Conservation (phyloP, 2,113 vertebrate species). For the Nothocercus julius region DNA sequence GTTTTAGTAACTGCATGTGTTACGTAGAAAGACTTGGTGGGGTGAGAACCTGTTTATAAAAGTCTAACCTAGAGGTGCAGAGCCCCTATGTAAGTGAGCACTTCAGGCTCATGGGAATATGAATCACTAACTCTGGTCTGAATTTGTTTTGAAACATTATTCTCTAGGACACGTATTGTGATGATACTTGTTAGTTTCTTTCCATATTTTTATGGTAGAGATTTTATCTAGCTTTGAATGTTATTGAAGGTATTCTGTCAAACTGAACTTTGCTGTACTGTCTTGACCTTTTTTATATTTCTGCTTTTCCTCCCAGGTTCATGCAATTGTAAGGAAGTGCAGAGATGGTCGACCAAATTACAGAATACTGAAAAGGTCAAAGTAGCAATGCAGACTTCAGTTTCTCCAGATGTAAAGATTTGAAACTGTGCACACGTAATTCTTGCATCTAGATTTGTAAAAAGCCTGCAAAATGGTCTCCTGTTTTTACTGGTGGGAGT, state of each 20-base stretch:
- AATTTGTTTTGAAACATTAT: neutral
- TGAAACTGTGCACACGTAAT: neutral
- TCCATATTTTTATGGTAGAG: neutral
- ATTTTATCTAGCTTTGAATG: neutral
- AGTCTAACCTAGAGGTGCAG: neutral
- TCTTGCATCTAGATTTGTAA: neutral
- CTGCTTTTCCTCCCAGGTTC: neutral
- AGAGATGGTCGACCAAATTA: neutral
- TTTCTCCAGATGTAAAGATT: neutral
- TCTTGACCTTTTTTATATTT: constrained; percentile 59
- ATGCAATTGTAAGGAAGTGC: constrained; percentile 14
- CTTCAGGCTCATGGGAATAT: neutral
- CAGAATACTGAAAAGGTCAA: constrained; percentile 60
- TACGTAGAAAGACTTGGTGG: neutral
- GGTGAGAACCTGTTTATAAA: neutral
- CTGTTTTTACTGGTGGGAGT: neutral
- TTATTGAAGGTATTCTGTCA: constrained; percentile 14
- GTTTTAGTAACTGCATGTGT: neutral
- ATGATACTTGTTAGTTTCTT: neutral
- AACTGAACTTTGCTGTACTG: constrained; percentile 4
- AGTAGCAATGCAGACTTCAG: neutral
- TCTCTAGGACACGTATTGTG: neutral
- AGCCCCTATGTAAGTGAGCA: neutral
- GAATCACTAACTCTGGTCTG: neutral
- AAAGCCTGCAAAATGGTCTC: neutral